A percentile compares a stretch with the other conserved stretches of the same genome.
These are phyloP conservation scores for Bufotes viridis DNA, from an alignment of 2,797 vertebrate genomes.

Conservation along the genomic window DNA sequence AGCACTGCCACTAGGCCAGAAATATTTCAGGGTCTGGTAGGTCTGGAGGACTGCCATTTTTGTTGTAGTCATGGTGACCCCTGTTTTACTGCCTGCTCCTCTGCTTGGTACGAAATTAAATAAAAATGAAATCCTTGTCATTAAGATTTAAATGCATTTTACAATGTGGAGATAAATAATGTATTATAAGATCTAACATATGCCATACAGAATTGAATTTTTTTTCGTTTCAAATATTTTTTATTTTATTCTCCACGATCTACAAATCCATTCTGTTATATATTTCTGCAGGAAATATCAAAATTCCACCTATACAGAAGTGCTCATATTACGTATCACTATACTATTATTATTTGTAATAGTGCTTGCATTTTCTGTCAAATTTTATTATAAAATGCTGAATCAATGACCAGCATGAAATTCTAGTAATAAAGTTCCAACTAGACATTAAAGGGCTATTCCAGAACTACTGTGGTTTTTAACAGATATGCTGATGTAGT, in stretches of 20 bases:
- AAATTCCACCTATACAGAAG: background rate
- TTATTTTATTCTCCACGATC: background rate
- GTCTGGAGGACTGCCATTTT: background rate
- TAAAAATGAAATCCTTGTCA: background rate
- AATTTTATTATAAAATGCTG: no score
- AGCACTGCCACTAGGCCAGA: background rate
- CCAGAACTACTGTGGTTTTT: no score
- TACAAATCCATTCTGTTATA: background rate
- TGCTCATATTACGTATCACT: background rate
- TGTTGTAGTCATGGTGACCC: background rate
- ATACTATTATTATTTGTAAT: background rate
- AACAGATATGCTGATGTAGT: no score
- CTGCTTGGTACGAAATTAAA: no score
- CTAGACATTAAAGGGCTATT: no score
- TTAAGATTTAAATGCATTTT: background rate
- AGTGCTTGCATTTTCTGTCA: background rate
- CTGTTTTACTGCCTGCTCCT: no score
- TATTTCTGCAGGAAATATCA: background rate
- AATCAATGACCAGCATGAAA: no score
- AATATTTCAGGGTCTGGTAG: background rate
- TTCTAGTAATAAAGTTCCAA: no score
- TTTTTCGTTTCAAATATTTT: background rate
- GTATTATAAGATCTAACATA: background rate
- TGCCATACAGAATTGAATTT: background rate
- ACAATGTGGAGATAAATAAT: background rate